Evolutionary conservation across 2,113 vertebrate genomes (phyloP).

Genomic region (Hemichromis elongatus): DNA sequence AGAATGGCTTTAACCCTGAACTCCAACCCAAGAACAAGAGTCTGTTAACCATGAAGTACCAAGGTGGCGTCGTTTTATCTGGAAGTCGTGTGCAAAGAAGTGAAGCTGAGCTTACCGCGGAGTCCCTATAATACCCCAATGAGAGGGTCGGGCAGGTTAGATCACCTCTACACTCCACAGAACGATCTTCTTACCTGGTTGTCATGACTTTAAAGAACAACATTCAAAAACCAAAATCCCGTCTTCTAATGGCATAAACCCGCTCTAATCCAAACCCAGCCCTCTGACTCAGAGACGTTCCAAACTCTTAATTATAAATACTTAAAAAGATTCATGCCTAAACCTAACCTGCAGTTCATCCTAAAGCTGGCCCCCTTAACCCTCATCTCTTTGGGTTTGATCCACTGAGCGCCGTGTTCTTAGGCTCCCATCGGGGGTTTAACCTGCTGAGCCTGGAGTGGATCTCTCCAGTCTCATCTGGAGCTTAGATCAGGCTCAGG

Average conservation of each 20-base stretch:
- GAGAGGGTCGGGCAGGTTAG: background rate
- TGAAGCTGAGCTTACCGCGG: background rate
- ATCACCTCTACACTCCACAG: fast-evolving
- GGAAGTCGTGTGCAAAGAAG: background rate
- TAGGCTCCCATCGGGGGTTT: fast-evolving
- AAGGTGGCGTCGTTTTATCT: background rate
- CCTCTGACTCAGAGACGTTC: background rate
- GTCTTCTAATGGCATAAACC: background rate
- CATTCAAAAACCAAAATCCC: background rate
- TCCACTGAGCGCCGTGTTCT: fast-evolving
- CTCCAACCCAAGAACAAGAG: background rate
- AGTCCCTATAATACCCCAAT: background rate
- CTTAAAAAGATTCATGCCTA: background rate
- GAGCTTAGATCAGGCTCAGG: background rate
- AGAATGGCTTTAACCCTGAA: background rate
- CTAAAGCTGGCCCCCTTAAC: background rate
- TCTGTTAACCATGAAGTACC: background rate
- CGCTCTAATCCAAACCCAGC: background rate
- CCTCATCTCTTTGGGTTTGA: background rate
- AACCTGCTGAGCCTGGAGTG: background rate
- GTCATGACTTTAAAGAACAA: background rate
- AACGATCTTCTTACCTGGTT: background rate
- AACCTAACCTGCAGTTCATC: fast-evolving
- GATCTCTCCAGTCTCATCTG: background rate
- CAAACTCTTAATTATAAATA: background rate